Evolutionary conservation across 2,888 invertebrate genomes (phyloP).

Genomic region (Saturnia japonica): DNA sequence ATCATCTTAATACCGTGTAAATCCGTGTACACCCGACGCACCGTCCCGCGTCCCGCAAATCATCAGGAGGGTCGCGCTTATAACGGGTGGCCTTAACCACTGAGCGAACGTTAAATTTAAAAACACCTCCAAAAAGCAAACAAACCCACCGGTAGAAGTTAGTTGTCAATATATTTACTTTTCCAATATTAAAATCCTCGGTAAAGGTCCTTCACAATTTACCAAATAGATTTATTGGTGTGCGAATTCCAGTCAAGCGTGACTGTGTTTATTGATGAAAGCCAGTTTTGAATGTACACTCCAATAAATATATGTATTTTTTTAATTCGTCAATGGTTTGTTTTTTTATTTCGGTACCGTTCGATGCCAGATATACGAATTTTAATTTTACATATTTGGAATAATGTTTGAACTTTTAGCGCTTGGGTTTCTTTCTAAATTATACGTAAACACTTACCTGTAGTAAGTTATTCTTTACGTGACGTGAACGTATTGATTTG

Average conservation of each 20-base stretch:
- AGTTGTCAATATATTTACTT: neutral
- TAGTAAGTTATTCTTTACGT: neutral
- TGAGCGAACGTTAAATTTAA: neutral
- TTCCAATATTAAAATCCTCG: neutral
- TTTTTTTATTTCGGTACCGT: neutral
- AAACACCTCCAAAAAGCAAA: neutral
- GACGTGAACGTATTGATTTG: neutral
- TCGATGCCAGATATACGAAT: neutral
- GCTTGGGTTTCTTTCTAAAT: neutral
- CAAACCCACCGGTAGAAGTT: neutral
- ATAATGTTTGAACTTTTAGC: neutral
- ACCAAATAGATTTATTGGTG: neutral
- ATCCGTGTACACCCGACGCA: too few relatives aligned
- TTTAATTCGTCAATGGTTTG: neutral
- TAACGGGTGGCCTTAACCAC: too few relatives aligned
- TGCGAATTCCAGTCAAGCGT: neutral
- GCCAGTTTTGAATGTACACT: neutral
- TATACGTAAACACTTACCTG: neutral
- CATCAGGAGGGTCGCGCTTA: too few relatives aligned
- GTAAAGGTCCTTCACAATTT: neutral
- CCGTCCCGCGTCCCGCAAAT: too few relatives aligned
- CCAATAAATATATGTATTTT: neutral
- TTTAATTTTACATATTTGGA: neutral
- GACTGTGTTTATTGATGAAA: neutral
- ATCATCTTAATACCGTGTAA: too few relatives aligned